phyloP scores from a whole-genome alignment of 2,113 vertebrate genomes.

The Syngnathus typhle region DNA sequence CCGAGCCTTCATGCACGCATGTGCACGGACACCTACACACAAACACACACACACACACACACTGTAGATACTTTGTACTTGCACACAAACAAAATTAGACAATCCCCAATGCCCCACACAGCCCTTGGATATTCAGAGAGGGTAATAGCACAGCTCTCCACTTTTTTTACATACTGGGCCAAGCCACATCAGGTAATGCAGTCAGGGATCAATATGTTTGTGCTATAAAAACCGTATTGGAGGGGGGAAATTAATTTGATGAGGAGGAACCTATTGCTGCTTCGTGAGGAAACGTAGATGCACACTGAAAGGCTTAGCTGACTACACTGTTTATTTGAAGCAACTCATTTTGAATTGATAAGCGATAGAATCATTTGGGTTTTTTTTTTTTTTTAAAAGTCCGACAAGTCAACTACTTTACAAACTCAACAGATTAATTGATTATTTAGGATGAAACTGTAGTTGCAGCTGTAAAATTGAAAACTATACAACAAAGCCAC shows the following conservation, averaged over 20 bases:
- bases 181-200: constrained; percentile 61
- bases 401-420: neutral
- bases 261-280: constrained; percentile 45
- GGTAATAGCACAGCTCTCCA: constrained; percentile 26
- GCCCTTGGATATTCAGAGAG: neutral
- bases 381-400: too few species aligned
- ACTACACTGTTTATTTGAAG: neutral
- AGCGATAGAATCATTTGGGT: too few species aligned
- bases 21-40: constrained; percentile 15
- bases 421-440: too few species aligned
- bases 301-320: constrained; percentile 36
- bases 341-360: too few species aligned
- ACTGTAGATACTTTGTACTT: neutral
- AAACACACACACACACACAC: constrained; percentile 12
- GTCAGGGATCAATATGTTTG: constrained; percentile 73
- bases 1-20: constrained; percentile 4
- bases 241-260: constrained; percentile 68
- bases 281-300: constrained; percentile 51
- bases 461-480: too few species aligned
- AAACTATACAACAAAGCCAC: too few species aligned
- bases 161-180: constrained; percentile 33
- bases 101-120: neutral
- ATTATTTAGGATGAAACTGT: too few species aligned
- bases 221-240: constrained; percentile 67
- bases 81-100: neutral